Conservation (phyloP, 1,140 invertebrate species). For the Heterodera schachtii region DNA sequence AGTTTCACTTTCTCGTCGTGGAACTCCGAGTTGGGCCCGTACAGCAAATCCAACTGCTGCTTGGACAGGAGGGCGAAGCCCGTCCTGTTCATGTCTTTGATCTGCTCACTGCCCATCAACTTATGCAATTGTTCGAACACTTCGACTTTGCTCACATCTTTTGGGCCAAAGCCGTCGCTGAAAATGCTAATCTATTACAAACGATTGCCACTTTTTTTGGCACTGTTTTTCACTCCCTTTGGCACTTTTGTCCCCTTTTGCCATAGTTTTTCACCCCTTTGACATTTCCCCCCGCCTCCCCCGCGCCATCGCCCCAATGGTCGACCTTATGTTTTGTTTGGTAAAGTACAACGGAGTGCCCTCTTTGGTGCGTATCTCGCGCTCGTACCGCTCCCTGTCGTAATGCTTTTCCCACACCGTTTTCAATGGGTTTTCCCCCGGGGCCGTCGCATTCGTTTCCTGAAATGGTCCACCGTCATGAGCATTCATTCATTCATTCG, state of each 20-base stretch:
- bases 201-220: too few relatives aligned
- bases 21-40: conserved; percentile 40
- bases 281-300: too few relatives aligned
- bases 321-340: conserved; percentile 48
- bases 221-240: too few relatives aligned
- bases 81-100: conserved; percentile 43
- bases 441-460: conserved; percentile 21
- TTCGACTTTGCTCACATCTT: conserved; percentile 24
- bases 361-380: conserved; percentile 32
- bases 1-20: conserved; percentile 20
- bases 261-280: neutral
- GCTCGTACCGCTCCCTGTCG: conserved; percentile 35
- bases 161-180: conserved; percentile 22
- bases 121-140: conserved; percentile 26
- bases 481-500: neutral
- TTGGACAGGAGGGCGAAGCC: conserved; percentile 39
- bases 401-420: conserved; percentile 20
- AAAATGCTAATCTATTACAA: neutral
- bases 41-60: conserved; percentile 40
- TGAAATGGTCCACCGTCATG: conserved; percentile 2
- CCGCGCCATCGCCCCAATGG: conserved; percentile 4
- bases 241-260: too few relatives aligned
- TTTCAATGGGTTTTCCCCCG: conserved; percentile 1
- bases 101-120: conserved; percentile 22
- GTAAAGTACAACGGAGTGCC: conserved; percentile 56